Conservation (phyloP, 1,140 invertebrate species). For the Dryas iulia region DNA sequence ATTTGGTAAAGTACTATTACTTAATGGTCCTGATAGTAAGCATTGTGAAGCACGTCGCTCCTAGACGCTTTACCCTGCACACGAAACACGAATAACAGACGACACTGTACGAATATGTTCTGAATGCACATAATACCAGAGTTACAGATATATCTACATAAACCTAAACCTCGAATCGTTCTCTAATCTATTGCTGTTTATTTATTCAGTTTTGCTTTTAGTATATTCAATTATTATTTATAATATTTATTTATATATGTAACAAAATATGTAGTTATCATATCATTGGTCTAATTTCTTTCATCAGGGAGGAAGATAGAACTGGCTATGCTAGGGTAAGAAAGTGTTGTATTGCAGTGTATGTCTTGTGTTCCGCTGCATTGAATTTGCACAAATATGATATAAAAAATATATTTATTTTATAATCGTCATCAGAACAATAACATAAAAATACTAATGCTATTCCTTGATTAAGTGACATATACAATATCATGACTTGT, state of each 20-base stretch:
- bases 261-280: constrained; percentile 38
- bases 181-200: constrained; percentile 20
- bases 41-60: constrained; percentile 39
- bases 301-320: constrained; percentile 80
- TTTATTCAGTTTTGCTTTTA: constrained; percentile 24
- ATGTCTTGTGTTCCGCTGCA: constrained; percentile 63
- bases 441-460: background rate
- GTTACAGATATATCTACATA: background rate
- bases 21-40: constrained; percentile 50
- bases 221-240: constrained; percentile 33
- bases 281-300: constrained; percentile 63
- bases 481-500: too few relatives aligned
- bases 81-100: constrained; percentile 1
- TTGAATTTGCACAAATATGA: constrained; percentile 38
- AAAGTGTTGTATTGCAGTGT: constrained; percentile 73
- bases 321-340: constrained; percentile 79
- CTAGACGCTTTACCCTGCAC: constrained; percentile 32
- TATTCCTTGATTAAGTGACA: background rate
- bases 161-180: background rate
- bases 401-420: constrained; percentile 36
- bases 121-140: constrained; percentile 42
- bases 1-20: constrained; percentile 65
- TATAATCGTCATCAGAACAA: constrained; percentile 27
- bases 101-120: constrained; percentile 44
- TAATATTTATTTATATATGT: constrained; percentile 34